These are phyloP conservation scores for Drosophila fuyamai DNA, from an alignment of 1,140 invertebrate genomes.

Conservation along the genomic window DNA sequence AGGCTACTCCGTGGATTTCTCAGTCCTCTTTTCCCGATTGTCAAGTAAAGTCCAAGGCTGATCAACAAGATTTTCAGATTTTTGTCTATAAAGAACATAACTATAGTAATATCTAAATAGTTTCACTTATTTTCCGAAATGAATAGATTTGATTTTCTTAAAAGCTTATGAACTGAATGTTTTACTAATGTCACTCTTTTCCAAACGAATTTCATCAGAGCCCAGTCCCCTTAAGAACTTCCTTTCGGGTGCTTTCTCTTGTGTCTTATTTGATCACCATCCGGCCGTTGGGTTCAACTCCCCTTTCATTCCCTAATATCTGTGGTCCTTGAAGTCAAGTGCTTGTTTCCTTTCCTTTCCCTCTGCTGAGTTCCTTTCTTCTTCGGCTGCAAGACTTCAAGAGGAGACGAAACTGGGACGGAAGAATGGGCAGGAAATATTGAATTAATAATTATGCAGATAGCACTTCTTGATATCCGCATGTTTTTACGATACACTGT, in stretches of 20 bases:
- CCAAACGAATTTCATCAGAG: constrained; percentile 11
- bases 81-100: too few species aligned
- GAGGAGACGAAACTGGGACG: constrained; percentile 19
- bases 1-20: background rate
- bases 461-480: constrained; percentile 49
- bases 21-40: constrained; percentile 7
- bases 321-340: constrained; percentile 68
- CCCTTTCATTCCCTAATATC: constrained; percentile 8
- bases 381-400: constrained; percentile 15
- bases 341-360: constrained; percentile 62
- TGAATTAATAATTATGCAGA: constrained; percentile 75
- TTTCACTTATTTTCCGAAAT: too few species aligned
- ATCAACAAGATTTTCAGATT: background rate
- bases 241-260: constrained; percentile 74
- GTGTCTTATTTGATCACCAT: constrained; percentile 70
- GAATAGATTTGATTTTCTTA: too few species aligned
- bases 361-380: background rate
- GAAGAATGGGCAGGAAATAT: constrained; percentile 64
- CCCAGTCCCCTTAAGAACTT: constrained; percentile 29
- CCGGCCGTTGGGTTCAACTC: constrained; percentile 41
- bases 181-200: background rate
- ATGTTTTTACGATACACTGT: constrained; percentile 49
- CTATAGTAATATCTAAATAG: too few species aligned
- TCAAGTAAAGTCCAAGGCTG: background rate
- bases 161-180: too few species aligned